Conservation (phyloP, 30 jellyfish, hydroid and myxozoan species). For the Haliclystus octoradiatus region DNA sequence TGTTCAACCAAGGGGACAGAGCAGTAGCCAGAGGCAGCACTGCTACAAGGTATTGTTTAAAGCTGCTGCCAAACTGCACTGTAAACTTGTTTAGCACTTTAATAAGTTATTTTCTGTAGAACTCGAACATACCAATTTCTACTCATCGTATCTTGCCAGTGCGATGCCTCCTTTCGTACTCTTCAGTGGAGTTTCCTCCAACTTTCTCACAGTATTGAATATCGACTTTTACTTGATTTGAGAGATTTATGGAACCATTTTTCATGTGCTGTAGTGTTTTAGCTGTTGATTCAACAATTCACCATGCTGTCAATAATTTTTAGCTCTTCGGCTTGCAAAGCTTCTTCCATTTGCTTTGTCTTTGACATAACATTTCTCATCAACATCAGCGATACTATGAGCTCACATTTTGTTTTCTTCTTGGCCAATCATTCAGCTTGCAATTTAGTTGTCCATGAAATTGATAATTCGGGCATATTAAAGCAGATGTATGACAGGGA, state of each 20-base stretch:
- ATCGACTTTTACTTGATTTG: no score
- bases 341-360: constrained; percentile 19
- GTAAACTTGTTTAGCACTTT: constrained; percentile 7
- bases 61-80: constrained; percentile 14
- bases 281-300: no score
- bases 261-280: no score
- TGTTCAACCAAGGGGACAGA: neutral
- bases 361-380: constrained; percentile 29
- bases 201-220: constrained; percentile 9
- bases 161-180: constrained; percentile 16
- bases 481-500: no score
- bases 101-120: constrained; percentile 9
- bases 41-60: neutral
- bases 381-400: constrained; percentile 10
- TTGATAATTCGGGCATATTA: no score
- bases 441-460: no score
- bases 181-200: constrained; percentile 20
- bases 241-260: no score
- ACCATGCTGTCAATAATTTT: constrained; percentile 24
- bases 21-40: constrained; percentile 12
- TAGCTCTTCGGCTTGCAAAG: constrained; percentile 20
- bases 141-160: constrained; percentile 6
- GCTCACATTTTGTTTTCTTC: no score
- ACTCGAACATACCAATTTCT: constrained; percentile 10
- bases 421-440: no score